These are phyloP conservation scores for Buphagus erythrorhynchus DNA, from an alignment of 2,797 vertebrate genomes.

Conservation along the genomic window DNA sequence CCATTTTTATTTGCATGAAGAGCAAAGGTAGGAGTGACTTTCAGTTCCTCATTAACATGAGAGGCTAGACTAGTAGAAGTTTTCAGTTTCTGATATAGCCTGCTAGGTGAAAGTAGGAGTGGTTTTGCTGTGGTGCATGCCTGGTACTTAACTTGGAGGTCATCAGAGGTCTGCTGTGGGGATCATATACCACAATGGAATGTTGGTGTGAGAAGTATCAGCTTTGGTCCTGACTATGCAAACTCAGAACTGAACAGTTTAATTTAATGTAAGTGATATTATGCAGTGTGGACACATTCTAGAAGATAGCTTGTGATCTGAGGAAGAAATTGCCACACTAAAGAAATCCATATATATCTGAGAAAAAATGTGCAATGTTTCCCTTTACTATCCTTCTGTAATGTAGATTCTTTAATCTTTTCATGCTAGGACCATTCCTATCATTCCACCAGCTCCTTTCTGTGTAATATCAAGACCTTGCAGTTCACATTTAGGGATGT, in stretches of 20 bases:
- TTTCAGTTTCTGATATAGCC: background rate
- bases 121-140: background rate
- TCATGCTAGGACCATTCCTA: background rate
- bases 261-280: background rate
- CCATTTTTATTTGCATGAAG: background rate
- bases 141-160: background rate
- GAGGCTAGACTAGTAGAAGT: background rate
- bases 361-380: background rate
- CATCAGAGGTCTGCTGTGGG: background rate
- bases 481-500: background rate
- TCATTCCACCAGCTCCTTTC: background rate
- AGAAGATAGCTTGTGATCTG: background rate
- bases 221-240: background rate
- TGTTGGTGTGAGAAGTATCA: background rate
- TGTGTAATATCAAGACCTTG: background rate
- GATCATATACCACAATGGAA: background rate
- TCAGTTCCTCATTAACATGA: background rate
- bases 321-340: background rate
- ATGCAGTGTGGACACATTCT: background rate
- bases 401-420: background rate
- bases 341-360: background rate
- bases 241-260: background rate
- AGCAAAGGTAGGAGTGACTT: background rate
- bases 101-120: background rate
- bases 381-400: background rate